These are phyloP conservation scores for Drosophila neonasuta DNA, from an alignment of 2,888 invertebrate species.

Conservation along the genomic window DNA sequence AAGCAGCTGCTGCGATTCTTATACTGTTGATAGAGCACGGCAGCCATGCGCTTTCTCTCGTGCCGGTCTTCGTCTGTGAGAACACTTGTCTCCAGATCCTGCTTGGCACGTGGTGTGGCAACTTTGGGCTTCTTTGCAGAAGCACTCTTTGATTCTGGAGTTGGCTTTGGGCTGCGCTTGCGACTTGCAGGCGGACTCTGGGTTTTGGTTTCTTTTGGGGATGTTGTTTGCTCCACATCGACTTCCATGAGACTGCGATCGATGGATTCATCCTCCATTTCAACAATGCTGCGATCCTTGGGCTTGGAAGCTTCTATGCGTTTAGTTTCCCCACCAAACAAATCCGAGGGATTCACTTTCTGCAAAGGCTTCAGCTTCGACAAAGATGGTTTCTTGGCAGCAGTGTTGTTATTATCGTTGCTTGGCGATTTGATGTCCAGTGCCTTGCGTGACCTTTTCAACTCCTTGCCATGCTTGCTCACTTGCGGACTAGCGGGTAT, in stretches of 20 bases:
- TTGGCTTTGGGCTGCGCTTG: conserved; percentile 37
- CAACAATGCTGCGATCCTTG: conserved; percentile 74
- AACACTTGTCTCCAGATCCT: conserved; percentile 79
- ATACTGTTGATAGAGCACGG: conserved; percentile 88
- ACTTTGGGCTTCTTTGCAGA: conserved; percentile 33
- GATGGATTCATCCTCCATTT: conserved; percentile 85
- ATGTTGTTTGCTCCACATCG: conserved; percentile 60
- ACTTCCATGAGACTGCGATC: conserved; percentile 79
- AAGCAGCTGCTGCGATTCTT: conserved; percentile 90
- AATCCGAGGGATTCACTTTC: conserved; percentile 82
- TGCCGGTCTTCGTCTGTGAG: conserved; percentile 86
- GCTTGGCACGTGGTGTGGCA: conserved; percentile 50
- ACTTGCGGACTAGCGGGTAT: conserved; percentile 84
- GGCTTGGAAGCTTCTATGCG: conserved; percentile 83
- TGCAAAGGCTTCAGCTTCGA: conserved; percentile 78
- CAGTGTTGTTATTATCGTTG: conserved; percentile 25
- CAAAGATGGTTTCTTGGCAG: conserved; percentile 62
- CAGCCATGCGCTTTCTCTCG: conserved; percentile 86
- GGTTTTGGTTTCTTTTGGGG: conserved; percentile 12
- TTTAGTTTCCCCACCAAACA: conserved; percentile 86
- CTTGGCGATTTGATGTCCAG: conserved; percentile 37
- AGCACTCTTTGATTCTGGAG: conserved; percentile 9
- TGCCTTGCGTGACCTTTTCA: conserved; percentile 80
- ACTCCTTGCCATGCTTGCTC: conserved; percentile 79
- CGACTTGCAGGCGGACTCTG: conserved; percentile 16